Evolutionary conservation across 2,797 vertebrate species (phyloP).

Genomic region (Neosilurus mollespiculum): DNA sequence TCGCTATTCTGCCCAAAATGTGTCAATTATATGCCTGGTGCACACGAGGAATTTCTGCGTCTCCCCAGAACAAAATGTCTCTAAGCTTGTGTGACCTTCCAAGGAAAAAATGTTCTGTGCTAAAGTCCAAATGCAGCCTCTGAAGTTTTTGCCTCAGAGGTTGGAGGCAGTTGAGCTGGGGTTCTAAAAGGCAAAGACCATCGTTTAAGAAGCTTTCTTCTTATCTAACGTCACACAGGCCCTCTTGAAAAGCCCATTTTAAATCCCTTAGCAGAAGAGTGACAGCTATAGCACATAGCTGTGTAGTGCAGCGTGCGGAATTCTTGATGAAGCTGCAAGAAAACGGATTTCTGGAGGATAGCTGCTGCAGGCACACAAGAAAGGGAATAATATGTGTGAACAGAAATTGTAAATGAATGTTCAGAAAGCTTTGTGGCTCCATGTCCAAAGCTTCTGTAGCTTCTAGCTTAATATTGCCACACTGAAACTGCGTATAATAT

Average conservation of each 20-base stretch:
- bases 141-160: conserved; percentile 3
- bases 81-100: not conserved
- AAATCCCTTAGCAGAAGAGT: conserved; percentile 61
- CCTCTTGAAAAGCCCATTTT: conserved; percentile 65
- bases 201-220: conserved; percentile 64
- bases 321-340: conserved; percentile 74
- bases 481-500: not conserved
- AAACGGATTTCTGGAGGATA: conserved; percentile 53
- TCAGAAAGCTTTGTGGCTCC: conserved; percentile 63
- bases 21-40: not conserved
- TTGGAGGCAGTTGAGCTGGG: not conserved
- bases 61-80: not conserved
- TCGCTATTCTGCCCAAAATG: not conserved
- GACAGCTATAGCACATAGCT: conserved; percentile 49
- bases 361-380: conserved; percentile 44
- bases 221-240: conserved; percentile 71
- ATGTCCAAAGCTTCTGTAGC: conserved; percentile 51
- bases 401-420: conserved; percentile 66
- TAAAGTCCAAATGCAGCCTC: not conserved
- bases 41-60: not conserved
- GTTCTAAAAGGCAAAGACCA: conserved; percentile 3
- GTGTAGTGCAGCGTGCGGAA: conserved; percentile 57
- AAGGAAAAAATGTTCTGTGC: not conserved
- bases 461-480: not conserved
- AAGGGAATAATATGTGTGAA: conserved; percentile 57